Conservation (phyloP, 2,113 vertebrate species). For the Lichenostomus cassidix region DNA sequence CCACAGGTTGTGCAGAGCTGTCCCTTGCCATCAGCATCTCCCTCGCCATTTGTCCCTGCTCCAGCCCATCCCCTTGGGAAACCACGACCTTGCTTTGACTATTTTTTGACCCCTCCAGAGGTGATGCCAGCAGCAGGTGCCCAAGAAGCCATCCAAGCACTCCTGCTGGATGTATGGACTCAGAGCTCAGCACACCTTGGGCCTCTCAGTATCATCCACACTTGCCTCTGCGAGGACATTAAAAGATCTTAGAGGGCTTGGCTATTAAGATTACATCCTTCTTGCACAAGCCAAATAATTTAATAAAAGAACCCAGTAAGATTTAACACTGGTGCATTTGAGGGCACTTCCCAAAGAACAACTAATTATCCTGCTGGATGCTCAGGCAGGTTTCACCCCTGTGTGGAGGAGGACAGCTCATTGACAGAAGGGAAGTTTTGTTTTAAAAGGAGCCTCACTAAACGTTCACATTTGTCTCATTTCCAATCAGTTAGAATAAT, state of each 20-base stretch:
- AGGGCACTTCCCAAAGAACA: neutral
- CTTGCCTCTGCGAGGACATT: neutral
- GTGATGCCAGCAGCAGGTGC: neutral
- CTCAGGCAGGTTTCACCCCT: neutral
- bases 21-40: neutral
- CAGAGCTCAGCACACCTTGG: neutral
- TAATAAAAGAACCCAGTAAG: neutral
- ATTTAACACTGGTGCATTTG: neutral
- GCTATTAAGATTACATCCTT: neutral
- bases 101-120: neutral
- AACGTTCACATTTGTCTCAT: neutral
- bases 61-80: neutral
- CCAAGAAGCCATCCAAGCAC: neutral
- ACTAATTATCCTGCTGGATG: neutral
- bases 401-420: neutral
- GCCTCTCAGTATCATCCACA: neutral
- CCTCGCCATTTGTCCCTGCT: rapidly evolving
- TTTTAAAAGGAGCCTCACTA: neutral
- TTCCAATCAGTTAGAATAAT: constrained; percentile 4
- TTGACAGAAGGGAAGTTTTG: neutral
- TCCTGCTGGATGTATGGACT: neutral
- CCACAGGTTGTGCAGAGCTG: neutral
- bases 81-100: neutral
- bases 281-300: neutral
- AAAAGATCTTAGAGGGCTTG: neutral